These are phyloP conservation scores for Plebejus argus DNA, from an alignment of 2,888 invertebrate species.

Conservation along the genomic window DNA sequence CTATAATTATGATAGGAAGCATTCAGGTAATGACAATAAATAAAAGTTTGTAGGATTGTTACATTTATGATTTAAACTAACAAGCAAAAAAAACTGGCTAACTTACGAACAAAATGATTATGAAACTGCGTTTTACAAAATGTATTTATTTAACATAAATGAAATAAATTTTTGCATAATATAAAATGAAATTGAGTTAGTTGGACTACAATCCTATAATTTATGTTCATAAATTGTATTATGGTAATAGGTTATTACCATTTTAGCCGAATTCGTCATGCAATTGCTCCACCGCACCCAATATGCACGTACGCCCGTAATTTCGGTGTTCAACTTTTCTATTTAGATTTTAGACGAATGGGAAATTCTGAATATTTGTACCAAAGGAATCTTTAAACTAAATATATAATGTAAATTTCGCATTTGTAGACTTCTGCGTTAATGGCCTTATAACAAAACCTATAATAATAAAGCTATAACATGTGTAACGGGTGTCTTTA, in stretches of 20 bases:
- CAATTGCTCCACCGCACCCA: background rate
- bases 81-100: no score
- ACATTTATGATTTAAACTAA: no score
- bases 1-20: no score
- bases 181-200: background rate
- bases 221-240: background rate
- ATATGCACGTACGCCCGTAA: conserved; percentile 3
- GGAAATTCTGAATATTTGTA: background rate
- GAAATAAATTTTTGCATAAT: background rate
- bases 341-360: background rate
- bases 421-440: no score
- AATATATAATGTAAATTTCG: background rate
- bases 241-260: background rate
- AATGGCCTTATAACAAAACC: no score
- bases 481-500: no score
- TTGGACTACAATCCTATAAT: background rate
- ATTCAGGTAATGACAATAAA: no score
- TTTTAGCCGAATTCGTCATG: conserved; percentile 15
- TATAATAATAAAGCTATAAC: no score
- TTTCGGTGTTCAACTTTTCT: conserved; percentile 6
- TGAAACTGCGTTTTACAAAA: no score
- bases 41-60: no score
- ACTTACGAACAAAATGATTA: no score
- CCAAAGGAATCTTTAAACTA: background rate
- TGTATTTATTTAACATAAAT: background rate